These are phyloP conservation scores for Papilio protenor DNA, from an alignment of 2,888 invertebrate genomes.

Conservation along the genomic window DNA sequence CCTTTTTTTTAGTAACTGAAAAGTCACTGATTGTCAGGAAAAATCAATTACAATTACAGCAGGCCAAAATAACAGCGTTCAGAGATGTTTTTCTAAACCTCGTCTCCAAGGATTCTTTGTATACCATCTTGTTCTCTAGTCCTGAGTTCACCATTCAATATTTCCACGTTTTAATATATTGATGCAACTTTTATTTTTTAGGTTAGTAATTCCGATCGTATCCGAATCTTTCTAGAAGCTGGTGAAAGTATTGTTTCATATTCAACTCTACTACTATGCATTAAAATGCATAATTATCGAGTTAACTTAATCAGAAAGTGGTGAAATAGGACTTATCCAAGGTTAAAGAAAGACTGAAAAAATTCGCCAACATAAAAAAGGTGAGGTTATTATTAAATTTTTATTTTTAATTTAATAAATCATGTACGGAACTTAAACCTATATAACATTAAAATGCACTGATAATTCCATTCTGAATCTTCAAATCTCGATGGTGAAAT, in stretches of 20 bases:
- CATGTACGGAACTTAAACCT: too few relatives aligned
- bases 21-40: too few relatives aligned
- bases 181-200: neutral
- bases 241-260: conserved; percentile 1
- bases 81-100: too few relatives aligned
- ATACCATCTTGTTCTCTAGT: too few relatives aligned
- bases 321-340: neutral
- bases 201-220: neutral
- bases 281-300: neutral
- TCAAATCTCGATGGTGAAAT: too few relatives aligned
- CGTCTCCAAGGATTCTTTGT: too few relatives aligned
- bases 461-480: too few relatives aligned
- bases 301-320: neutral
- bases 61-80: too few relatives aligned
- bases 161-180: neutral
- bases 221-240: neutral
- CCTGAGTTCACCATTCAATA: neutral
- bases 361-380: too few relatives aligned
- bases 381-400: neutral
- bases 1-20: too few relatives aligned
- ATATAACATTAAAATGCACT: too few relatives aligned
- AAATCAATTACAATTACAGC: too few relatives aligned
- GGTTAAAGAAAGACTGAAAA: neutral
- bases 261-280: neutral
- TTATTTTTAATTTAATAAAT: neutral